Conservation (phyloP, 2,888 invertebrate species). For the Dryomyza anilis region DNA sequence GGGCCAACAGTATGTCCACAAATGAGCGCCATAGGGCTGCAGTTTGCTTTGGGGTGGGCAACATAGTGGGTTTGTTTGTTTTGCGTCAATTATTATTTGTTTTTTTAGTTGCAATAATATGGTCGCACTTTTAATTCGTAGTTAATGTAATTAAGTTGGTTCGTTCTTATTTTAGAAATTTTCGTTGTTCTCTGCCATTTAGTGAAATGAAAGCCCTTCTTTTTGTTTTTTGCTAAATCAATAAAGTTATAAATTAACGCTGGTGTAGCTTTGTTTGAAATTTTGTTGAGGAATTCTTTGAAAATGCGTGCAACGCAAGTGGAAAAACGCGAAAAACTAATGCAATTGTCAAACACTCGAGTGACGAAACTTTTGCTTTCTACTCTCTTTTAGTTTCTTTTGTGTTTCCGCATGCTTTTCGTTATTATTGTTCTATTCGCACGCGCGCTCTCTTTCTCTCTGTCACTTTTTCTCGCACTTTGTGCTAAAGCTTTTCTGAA, state of each 20-base stretch:
- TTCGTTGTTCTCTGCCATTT: not conserved
- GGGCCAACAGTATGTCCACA: constrained; percentile 48
- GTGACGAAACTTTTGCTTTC: constrained; percentile 34
- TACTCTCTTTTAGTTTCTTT: not conserved
- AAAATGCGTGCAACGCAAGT: not conserved
- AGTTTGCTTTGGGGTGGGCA: constrained; percentile 38
- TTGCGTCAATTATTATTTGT: not conserved
- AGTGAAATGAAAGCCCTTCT: constrained; percentile 3
- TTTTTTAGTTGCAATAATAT: no score
- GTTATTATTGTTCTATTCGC: not conserved
- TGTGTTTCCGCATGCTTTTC: not conserved
- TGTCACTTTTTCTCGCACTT: not conserved
- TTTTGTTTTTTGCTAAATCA: not conserved
- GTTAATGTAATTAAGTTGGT: not conserved
- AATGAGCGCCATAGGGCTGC: constrained; percentile 39
- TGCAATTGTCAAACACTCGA: not conserved
- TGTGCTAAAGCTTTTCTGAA: constrained; percentile 32
- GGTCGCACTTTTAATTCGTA: no score
- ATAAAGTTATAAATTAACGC: not conserved
- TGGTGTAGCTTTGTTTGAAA: no score
- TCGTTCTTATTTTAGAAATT: not conserved
- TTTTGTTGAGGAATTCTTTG: not conserved
- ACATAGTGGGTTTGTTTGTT: constrained; percentile 37
- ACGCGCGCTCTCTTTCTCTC: not conserved
- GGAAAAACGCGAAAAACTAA: constrained; percentile 13